Evolutionary conservation across 2,113 vertebrate species (phyloP).

Genomic region (Rissa tridactyla): DNA sequence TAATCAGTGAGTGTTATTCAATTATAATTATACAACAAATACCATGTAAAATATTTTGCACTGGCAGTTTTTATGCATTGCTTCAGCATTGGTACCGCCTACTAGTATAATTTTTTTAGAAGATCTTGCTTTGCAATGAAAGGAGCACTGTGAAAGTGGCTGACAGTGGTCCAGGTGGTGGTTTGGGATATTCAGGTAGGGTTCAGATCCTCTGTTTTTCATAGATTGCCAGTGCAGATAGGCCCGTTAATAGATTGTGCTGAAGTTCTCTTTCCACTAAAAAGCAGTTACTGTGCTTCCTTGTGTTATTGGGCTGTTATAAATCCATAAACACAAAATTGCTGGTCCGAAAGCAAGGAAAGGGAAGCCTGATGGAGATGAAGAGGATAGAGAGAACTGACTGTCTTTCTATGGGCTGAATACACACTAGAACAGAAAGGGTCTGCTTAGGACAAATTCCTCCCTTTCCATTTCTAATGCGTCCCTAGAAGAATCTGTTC

Average conservation of each 20-base stretch:
- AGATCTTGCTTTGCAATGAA: not conserved
- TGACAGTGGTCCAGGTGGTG: not conserved
- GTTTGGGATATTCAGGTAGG: not conserved
- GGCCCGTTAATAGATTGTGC: rapidly evolving
- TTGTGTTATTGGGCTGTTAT: not conserved
- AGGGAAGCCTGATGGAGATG: not conserved
- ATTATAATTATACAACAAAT: not conserved
- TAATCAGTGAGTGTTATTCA: not conserved
- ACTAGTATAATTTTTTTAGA: not conserved
- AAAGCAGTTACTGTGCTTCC: not conserved
- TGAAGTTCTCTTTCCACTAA: not conserved
- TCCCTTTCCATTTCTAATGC: not conserved
- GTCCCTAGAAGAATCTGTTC: not conserved
- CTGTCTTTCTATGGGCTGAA: not conserved
- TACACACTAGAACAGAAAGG: not conserved
- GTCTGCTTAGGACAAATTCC: not conserved
- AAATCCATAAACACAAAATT: not conserved
- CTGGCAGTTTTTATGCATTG: not conserved
- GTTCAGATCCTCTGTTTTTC: not conserved
- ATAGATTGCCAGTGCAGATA: not conserved
- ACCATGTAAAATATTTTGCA: not conserved
- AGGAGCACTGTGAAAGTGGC: not conserved
- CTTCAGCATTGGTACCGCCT: not conserved
- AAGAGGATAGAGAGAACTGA: not conserved
- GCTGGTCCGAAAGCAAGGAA: not conserved